Conservation (phyloP, 2,888 invertebrate genomes). For the Stenodema calcarata region DNA sequence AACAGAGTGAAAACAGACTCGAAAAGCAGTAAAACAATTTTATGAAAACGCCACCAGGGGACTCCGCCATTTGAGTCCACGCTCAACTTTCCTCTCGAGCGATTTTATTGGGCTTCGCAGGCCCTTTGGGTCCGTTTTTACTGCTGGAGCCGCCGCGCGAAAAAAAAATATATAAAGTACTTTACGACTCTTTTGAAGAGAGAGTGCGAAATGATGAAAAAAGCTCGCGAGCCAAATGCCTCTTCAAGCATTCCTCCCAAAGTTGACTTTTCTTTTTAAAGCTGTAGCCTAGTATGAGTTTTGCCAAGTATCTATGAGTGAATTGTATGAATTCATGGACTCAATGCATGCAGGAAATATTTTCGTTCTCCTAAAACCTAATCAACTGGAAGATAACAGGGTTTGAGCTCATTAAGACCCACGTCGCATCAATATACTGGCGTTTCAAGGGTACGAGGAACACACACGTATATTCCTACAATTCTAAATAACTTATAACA, state of each 20-base stretch:
- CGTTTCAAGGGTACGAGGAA: no score
- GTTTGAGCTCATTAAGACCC: no score
- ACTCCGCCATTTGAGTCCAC: background rate
- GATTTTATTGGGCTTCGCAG: background rate
- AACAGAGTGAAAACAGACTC: background rate
- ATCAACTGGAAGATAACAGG: no score
- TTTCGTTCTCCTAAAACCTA: no score
- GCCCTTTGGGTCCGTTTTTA: background rate
- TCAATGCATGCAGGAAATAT: no score
- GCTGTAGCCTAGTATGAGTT: background rate
- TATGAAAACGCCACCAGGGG: background rate
- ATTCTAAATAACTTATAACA: no score
- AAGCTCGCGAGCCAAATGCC: background rate
- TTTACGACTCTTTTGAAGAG: background rate
- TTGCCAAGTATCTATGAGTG: background rate
- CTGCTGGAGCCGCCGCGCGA: background rate
- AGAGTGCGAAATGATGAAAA: conserved; percentile 1
- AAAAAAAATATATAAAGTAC: background rate
- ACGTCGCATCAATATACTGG: no score
- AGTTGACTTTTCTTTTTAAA: background rate
- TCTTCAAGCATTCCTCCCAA: background rate
- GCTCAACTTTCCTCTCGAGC: background rate
- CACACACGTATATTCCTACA: no score
- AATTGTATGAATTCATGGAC: no score
- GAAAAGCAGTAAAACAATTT: background rate